Base-by-base conservation (phyloP, 37 sponge, comb jelly and placozoan genomes). In the Axinella damicornis region DNA sequence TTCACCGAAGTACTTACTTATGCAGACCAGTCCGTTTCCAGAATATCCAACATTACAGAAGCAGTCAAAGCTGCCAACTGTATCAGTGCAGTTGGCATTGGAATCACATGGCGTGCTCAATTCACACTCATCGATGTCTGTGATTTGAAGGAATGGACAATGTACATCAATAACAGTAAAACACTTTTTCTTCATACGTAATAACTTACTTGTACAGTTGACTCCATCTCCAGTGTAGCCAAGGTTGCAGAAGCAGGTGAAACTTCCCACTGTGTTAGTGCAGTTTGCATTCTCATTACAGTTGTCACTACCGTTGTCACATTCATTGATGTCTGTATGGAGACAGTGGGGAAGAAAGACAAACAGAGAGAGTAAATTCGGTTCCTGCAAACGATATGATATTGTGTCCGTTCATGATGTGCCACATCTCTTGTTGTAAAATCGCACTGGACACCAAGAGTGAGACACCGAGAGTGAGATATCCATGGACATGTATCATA, bases 241-340 rank as follows among this genome's bases (percentile, higher is more conserved):
- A 71, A 27, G 4, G 38, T 61, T 71, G 33, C 82, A 82, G 1
- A 22, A 27, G 70, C 90, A 90, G 25, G 11, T 60, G 71, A 62
- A 89, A 71, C 89, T 89, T 32, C 89, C 89, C 60, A 20, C 36
- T 31, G 84, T 83, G 55, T 89, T 61, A 62, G 53, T 41, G 71
- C 89, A 89, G 21, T 33, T 46, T 30, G 86, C 86, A 61, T 71
- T 82, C 9, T 21, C 54, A 38, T 83, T n/a, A 34, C 84, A 83
- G 64, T 53, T 64, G 40, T 64, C 56, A 28, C 6, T 46, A 0
- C 24, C 56, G 34, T 71, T 52, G 0, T 53, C 5, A 73, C 87
- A 87, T 65, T 87, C 87, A 71, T 87, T 33, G 28, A 78, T 78
- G 54, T 87, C 87, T 87, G 74, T 46, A 46, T 4, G 9, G 46